Base-by-base conservation (phyloP, 2,113 vertebrate species). In the Panurus biarmicus region DNA sequence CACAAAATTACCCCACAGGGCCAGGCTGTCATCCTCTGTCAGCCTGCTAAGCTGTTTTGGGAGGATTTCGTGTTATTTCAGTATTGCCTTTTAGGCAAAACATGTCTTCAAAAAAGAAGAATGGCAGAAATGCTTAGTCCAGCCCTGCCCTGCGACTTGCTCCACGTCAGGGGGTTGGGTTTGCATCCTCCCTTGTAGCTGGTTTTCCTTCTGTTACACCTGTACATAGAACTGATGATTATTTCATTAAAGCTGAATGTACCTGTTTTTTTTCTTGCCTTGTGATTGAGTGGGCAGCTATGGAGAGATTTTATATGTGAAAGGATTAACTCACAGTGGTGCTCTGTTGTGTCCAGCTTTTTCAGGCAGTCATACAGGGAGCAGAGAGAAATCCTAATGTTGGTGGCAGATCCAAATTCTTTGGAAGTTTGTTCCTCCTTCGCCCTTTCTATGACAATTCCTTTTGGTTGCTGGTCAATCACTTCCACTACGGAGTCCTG, bases 161-260 rank as follows among this genome's bases (percentile, higher is more conserved):
- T 81, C 53, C 0, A 0, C 12, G 2, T 47, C 77, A 72, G 65
- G 50, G 61, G 56, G 25, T 58, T 93, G 83, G 61, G 65, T 93
- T 93, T 81, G 86, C 94, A 86, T 86, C 86, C 64, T 77, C 89
- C 75, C 76, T 45, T 64, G 48, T 72, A 53, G 61, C 72, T 88
- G 75, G 0, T 75, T 94, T 83, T 9, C 72, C 70, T 50, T 81
- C 35, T 28, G 53, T 89, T 84, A 60, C 21, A 79, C 36, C 65
- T 94, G 84, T 94, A 92, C 54, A 76, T 71, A 82, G 57, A 93
- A 84, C 70, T 82, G 57, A 53, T 5, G 4, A 92, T 94, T 90
- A 89, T 90, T 87, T 89, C 80, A 95, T 96, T 95, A 95, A 95
- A 96, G 64, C 33, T 91, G 62, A 92, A 87, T 60, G 84, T 82